Conservation (phyloP, 2,797 vertebrate genomes). For the Steatocranus sp. region DNA sequence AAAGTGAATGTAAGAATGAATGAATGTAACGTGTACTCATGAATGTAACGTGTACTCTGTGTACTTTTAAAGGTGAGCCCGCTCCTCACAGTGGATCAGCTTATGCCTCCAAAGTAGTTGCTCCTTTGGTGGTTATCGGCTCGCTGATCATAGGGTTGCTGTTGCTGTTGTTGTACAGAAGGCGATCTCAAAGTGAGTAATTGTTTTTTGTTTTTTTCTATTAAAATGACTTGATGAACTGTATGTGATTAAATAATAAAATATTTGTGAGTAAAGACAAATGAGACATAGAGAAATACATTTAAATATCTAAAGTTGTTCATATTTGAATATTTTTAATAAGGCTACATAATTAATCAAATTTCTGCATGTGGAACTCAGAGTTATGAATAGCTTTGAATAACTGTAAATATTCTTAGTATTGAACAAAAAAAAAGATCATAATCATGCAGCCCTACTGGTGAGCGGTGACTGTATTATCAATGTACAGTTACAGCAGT, state of each 20-base stretch:
- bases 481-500: not conserved
- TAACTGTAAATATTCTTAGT: not conserved
- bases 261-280: fast-evolving
- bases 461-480: not conserved
- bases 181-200: constrained; percentile 42
- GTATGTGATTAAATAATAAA: fast-evolving
- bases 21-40: too few species aligned
- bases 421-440: not conserved
- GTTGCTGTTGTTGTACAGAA: not conserved
- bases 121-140: constrained; percentile 63
- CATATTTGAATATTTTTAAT: not conserved
- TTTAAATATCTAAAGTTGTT: fast-evolving
- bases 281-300: fast-evolving
- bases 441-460: not conserved
- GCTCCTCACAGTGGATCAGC: too few species aligned
- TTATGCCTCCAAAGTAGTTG: too few species aligned
- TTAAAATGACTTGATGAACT: not conserved
- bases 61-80: too few species aligned
- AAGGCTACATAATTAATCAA: not conserved
- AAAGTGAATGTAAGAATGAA: not conserved
- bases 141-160: constrained; percentile 60
- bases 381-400: not conserved
- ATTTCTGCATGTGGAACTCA: not conserved
- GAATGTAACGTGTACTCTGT: too few species aligned
- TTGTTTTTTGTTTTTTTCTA: fast-evolving